Evolutionary conservation across 2,888 invertebrate genomes (phyloP), one percentile per base, ranked within the genome.

Genomic region (Shargacucullia verbasci): DNA sequence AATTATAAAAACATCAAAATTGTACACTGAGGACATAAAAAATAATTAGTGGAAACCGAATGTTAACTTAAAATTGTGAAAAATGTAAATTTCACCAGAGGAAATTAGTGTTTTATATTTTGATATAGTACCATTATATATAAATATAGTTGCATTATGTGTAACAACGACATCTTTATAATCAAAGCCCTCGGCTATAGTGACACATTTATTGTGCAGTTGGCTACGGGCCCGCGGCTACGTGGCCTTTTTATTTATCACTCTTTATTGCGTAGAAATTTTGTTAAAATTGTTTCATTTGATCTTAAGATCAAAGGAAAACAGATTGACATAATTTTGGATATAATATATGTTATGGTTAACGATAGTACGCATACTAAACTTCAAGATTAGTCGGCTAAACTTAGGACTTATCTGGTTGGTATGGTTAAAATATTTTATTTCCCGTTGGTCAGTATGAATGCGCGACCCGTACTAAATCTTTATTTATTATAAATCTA

Each of bases 181-280:
- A 69, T 72, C 75, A 71, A 72, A 74, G 72, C 72, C 67, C 57
- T 64, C 50, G 60, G 69, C 38, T 57, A 59, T 67, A 74, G 64
- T 76, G 76, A 76, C 76, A 76, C 75, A 74, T 76, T 76, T 76
- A 76, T 75, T 62, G 75, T 77, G 66, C 75, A 67, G 61, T 77
- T 74, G 72, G 78, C 75, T 54, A 38, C 54, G 56, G 64, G 55
- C 68, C 77, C 74, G 44, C 65, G 58, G 49, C 63, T 59, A 58
- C 59, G 57, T 53, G 44, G 10, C 62, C 7, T 53, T 66, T 46
- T 77, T 74, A 77, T 76, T 77, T 77, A 76, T 72, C 49, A 56
- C 47, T 49, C 58, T 63, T 71, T 66, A 74, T 71, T 67, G 60
- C 62, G 43, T 67, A 62, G 66, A 74, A 57, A 62, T 77, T 69